Conservation (phyloP, 2,888 invertebrate species). For the Mythimna impura region DNA sequence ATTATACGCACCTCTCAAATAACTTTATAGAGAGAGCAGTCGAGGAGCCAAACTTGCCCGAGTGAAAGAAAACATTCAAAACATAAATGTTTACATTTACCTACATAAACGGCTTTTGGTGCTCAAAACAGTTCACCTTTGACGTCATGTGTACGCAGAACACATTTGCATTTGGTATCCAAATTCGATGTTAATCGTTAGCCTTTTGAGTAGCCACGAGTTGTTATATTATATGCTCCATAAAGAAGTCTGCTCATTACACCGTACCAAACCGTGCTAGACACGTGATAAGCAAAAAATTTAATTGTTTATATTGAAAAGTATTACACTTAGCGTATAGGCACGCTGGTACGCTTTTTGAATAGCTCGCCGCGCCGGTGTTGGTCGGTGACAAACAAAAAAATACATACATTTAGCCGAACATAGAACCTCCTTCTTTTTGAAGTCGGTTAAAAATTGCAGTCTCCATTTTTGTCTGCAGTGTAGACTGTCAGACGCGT, state of each 20-base stretch:
- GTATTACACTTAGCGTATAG: too few relatives aligned
- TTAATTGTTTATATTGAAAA: too few relatives aligned
- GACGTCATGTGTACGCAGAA: constrained; percentile 79
- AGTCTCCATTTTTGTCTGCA: constrained; percentile 59
- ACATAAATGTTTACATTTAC: constrained; percentile 79
- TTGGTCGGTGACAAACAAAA: too few relatives aligned
- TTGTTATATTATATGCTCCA: constrained; percentile 24
- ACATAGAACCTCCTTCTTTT: too few relatives aligned
- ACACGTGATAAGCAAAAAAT: too few relatives aligned
- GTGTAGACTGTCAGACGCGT: constrained; percentile 56
- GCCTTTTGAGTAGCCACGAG: constrained; percentile 56
- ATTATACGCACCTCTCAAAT: constrained; percentile 34
- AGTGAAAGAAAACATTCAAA: constrained; percentile 67
- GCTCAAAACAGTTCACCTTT: constrained; percentile 78
- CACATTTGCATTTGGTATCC: constrained; percentile 64
- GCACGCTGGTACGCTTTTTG: too few relatives aligned
- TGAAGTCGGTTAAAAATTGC: constrained; percentile 30
- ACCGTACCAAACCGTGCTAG: too few relatives aligned
- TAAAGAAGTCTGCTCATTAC: neutral
- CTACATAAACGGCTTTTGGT: constrained; percentile 75
- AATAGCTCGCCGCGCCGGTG: too few relatives aligned
- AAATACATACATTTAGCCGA: too few relatives aligned
- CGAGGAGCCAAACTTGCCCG: constrained; percentile 52
- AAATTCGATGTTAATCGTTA: constrained; percentile 64
- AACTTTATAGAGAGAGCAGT: constrained; percentile 34